Evolutionary conservation across 2,888 invertebrate species (phyloP), one percentile per base, ranked within the genome.

Genomic region (Limenitis camilla): DNA sequence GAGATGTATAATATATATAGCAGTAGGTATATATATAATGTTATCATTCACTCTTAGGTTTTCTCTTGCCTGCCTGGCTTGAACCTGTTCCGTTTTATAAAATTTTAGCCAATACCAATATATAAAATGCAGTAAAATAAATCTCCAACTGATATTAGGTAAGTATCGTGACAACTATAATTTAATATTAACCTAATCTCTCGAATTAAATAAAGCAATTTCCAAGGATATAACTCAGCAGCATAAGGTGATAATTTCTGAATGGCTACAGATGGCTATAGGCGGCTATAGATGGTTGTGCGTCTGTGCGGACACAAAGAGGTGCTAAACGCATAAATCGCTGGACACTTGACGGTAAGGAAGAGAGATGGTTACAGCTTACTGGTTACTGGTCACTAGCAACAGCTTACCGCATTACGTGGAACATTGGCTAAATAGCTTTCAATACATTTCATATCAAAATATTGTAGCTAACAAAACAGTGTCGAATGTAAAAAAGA

Each of bases 331-430:
- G 11, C 46, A 46, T 50, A 54, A 46, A 42, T 35, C 41, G 35
- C 31, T 28, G 31, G 47, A 46, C 30, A 45, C 33, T 33, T 35
- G 58, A 28, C 52, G 27, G 46, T 53, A 58, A 55, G 56, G 53
- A 53, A 53, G 58, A 58, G 40, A 53, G 46, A 49, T 41, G 53
- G 29, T 32, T 19, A 9, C 44, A 31, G 11, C 9, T 27, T 33
- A 10, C 5, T 3, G 10, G n/a, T 29, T 29, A 11, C 11, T 10
- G 38, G 7, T 36, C 36, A n/a, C 10, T 6, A 8, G 11, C 29
- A 29, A 44, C 30, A 11, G 45, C 45, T 19, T 19, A 19, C 19
- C 19, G 19, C 19, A 19, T 19, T 19, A 19, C 19, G 2, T 19
- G 19, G 19, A 19, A 19, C 19, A 19, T 19, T 19, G 19, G 19